Base-by-base conservation (phyloP, 2,797 vertebrate genomes). In the Nasua narica region DNA sequence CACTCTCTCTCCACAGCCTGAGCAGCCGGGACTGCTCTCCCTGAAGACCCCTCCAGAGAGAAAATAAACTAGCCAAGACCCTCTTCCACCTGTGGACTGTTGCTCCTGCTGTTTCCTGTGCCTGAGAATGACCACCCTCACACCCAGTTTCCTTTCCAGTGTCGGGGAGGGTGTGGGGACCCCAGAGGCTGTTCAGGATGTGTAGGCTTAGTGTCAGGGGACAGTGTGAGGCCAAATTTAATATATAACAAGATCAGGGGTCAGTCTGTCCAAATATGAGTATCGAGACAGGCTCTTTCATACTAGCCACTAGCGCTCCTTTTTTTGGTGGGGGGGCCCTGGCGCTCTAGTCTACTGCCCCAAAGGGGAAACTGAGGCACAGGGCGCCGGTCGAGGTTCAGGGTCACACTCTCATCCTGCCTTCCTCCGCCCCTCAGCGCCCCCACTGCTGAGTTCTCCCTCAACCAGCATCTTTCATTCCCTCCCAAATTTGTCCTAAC, bases 11-110 rank as follows among this genome's bases (percentile, higher is more conserved):
- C 60, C 35, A 65, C 94, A 98, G 97, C 86, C 83, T 98, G 96
- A 98, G 97, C 97, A 97, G 96, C 94, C 0, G 91, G 96, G 89
- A 87, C 95, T 96, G 96, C 94, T 91, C 91, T 43, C 58, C 95
- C 62, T 32, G 70, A 93, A 97, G 96, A 97, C 58, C 81, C 90
- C 91, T 97, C 79, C 97, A 96, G 94, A 97, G 96, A 97, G 96
- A 97, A 96, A 98, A 98, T 98, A 98, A 98, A 98, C 79, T 97
- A 97, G 86, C 85, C 0, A 27, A 95, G 95, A 90, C 15, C 78
- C 48, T 97, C 89, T 56, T 91, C 60, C 35, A 25, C 50, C 52
- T 69, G 87, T 58, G 62, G 72, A 84, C 74, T 86, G 76, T 89
- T 74, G 65, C 32, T 70, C 27, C 85, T 76, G 78, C 40, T 79